These are phyloP conservation scores for Macrostomum cliftonense DNA, from an alignment of 2,888 invertebrate species.

Conservation along the genomic window DNA sequence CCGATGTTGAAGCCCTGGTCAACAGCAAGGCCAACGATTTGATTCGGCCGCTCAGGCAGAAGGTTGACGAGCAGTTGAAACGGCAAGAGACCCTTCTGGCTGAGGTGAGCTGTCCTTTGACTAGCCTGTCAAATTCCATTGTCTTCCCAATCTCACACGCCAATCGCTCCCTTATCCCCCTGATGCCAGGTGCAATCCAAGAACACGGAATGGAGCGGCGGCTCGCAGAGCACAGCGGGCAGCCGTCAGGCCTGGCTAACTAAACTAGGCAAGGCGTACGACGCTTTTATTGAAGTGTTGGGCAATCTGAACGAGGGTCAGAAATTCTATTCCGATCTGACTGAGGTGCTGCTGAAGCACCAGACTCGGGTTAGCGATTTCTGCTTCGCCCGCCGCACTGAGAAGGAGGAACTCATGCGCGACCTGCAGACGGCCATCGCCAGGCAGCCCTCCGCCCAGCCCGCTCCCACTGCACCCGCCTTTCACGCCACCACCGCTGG, in stretches of 20 bases:
- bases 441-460: constrained; percentile 18
- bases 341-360: constrained; percentile 67
- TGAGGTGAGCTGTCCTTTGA: no score
- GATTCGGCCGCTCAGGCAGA: constrained; percentile 57
- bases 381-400: constrained; percentile 93
- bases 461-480: constrained; percentile 13
- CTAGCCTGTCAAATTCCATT: no score
- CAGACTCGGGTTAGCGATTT: constrained; percentile 94
- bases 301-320: constrained; percentile 81
- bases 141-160: no score
- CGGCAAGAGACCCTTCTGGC: constrained; percentile 28
- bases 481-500: constrained; percentile 15
- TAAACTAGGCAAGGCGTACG: constrained; percentile 62
- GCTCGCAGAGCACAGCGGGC: no score
- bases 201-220: background rate
- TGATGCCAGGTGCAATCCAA: constrained; percentile 3
- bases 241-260: no score
- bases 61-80: constrained; percentile 53
- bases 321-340: constrained; percentile 50
- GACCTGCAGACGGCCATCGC: constrained; percentile 66
- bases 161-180: no score
- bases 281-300: constrained; percentile 72
- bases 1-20: constrained; percentile 54
- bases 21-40: constrained; percentile 50
- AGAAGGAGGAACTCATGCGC: constrained; percentile 87